phyloP scores from a whole-genome alignment of 64 coral and sea anemone genomes.

The Dendrophyllia cribrosa region DNA sequence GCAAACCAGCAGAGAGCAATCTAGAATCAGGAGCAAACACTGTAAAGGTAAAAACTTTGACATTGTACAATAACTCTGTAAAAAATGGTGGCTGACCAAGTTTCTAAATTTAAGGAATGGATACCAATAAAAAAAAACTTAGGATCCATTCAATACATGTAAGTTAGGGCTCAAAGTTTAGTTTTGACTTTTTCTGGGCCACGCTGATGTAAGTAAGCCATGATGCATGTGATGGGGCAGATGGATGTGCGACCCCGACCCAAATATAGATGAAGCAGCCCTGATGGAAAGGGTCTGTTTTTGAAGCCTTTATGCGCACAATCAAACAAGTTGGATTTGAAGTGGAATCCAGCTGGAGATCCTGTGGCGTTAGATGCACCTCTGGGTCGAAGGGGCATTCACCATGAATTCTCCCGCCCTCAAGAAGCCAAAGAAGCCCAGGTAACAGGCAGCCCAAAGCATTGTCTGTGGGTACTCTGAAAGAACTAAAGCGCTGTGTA shows the following conservation, averaged over 20 bases:
- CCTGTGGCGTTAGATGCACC: not conserved
- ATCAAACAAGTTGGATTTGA: not conserved
- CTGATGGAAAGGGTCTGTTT: not conserved
- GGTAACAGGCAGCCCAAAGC: constrained; percentile 40
- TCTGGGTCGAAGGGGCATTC: not conserved
- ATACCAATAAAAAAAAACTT: too few species aligned
- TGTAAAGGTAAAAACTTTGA: too few species aligned
- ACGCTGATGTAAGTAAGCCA: not conserved
- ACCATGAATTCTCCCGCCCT: not conserved
- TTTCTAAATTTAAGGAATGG: too few species aligned
- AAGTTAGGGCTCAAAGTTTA: too few species aligned
- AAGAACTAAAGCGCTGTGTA: not conserved
- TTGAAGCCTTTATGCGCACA: not conserved
- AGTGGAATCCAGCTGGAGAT: not conserved
- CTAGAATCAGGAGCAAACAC: too few species aligned
- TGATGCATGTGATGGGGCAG: not conserved
- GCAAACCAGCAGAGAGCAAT: too few species aligned
- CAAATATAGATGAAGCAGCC: not conserved
- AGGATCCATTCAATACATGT: too few species aligned
- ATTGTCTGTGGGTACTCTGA: not conserved
- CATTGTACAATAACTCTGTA: too few species aligned
- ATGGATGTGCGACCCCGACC: not conserved
- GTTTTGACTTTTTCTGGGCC: not conserved
- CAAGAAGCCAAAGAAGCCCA: not conserved
- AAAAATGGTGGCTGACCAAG: too few species aligned